A percentile compares a stretch with the other conserved stretches of the same genome.
phyloP scores from a whole-genome alignment of 1,140 invertebrate species.

The Portunus trituberculatus region DNA sequence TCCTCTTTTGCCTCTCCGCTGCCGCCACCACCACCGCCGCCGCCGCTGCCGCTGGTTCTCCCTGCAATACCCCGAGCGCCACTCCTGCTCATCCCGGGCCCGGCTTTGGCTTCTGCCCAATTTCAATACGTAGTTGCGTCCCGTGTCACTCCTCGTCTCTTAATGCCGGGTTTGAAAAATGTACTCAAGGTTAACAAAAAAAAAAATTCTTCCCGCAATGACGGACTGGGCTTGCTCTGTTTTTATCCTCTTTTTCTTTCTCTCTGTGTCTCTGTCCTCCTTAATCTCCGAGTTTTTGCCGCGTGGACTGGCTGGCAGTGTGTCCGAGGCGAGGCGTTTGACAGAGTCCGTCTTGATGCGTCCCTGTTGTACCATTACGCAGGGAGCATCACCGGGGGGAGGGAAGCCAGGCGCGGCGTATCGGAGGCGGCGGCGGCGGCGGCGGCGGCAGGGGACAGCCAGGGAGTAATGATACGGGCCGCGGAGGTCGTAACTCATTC shows the following conservation, averaged over 20 bases:
- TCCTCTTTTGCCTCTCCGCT: too few relatives aligned
- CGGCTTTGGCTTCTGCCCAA: not conserved
- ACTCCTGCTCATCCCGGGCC: not conserved
- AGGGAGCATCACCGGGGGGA: not conserved
- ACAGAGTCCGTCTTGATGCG: not conserved
- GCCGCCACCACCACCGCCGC: not conserved
- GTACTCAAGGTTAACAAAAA: too few relatives aligned
- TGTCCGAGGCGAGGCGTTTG: not conserved
- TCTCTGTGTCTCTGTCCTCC: not conserved
- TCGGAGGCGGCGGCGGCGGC: constrained; percentile 50
- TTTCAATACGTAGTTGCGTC: too few relatives aligned
- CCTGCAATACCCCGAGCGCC: constrained; percentile 1
- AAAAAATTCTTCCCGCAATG: too few relatives aligned
- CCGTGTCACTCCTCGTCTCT: too few relatives aligned
- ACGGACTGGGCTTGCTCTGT: not conserved
- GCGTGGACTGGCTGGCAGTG: not conserved
- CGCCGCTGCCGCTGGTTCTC: not conserved
- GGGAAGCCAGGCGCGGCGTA: constrained; percentile 2
- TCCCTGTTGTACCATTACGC: not conserved
- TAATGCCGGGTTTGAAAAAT: too few relatives aligned
- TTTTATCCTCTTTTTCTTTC: not conserved
- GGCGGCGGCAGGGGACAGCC: constrained; percentile 56
- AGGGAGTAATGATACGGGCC: constrained; percentile 55
- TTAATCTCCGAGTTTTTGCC: not conserved
- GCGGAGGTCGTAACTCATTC: constrained; percentile 61